Percentiles rank a stretch among this genome's conserved stretches.
Conservation (phyloP, 2,888 invertebrate genomes). For the Drosophila lacicola region DNA sequence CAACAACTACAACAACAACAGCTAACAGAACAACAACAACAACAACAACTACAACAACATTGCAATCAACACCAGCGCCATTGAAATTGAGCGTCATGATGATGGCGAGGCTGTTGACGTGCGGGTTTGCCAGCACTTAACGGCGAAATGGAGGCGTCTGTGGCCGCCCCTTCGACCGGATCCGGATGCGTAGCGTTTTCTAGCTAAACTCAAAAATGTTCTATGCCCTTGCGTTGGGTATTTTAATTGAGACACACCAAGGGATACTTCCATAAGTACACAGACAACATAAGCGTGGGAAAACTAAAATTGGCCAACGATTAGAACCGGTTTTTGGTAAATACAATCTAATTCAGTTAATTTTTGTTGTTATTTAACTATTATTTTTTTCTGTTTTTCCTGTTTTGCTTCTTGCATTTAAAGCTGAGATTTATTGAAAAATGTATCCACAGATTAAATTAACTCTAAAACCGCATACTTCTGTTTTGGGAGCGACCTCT, state of each 20-base stretch:
- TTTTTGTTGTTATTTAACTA: too few species aligned
- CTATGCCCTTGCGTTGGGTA: slow-evolving; percentile 3
- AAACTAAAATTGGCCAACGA: too few species aligned
- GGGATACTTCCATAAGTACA: not conserved
- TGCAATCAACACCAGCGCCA: slow-evolving; percentile 75
- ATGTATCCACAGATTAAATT: too few species aligned
- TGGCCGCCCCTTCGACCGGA: slow-evolving; percentile 28
- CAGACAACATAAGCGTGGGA: too few species aligned
- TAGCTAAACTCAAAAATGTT: slow-evolving; percentile 46
- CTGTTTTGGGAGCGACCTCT: too few species aligned
- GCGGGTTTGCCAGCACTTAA: slow-evolving; percentile 73
- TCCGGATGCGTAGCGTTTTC: slow-evolving; percentile 65
- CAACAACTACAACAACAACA: slow-evolving; percentile 39
- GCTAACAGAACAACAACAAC: slow-evolving; percentile 26
- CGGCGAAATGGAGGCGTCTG: slow-evolving; percentile 50
- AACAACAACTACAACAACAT: slow-evolving; percentile 33
- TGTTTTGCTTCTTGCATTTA: too few species aligned
- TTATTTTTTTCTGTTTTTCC: too few species aligned
- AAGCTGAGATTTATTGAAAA: too few species aligned
- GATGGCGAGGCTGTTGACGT: slow-evolving; percentile 66
- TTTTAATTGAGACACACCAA: not conserved
- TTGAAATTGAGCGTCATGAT: slow-evolving; percentile 71
- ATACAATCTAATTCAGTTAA: too few species aligned
- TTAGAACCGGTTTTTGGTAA: too few species aligned
- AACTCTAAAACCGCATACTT: too few species aligned